Conservation (phyloP, 2,113 vertebrate genomes). For the Sylvietta virens region DNA sequence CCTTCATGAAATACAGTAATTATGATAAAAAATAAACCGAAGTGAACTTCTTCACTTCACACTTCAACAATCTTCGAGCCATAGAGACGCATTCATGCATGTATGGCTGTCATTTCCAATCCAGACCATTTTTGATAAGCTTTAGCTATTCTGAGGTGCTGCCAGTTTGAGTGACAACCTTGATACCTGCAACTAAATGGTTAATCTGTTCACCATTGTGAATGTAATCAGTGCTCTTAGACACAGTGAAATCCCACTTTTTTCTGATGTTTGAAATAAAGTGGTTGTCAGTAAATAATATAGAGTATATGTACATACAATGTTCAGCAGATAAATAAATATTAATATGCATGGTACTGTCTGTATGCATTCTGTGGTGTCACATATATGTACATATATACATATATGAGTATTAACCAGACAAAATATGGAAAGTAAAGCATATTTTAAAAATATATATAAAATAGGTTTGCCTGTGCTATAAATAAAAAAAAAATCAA, state of each 20-base stretch:
- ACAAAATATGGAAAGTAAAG: neutral
- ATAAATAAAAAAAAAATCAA: neutral
- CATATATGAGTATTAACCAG: neutral
- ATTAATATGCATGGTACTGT: neutral
- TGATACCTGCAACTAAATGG: constrained; percentile 61
- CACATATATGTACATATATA: neutral
- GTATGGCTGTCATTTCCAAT: constrained; percentile 65
- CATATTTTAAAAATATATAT: neutral
- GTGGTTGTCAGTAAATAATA: neutral
- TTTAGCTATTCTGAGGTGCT: constrained; percentile 59
- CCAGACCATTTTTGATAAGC: constrained; percentile 60
- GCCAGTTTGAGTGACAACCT: constrained; percentile 64
- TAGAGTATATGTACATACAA: neutral
- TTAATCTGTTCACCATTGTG: constrained; percentile 62
- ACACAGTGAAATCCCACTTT: constrained; percentile 1
- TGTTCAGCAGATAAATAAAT: neutral
- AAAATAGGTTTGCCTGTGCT: neutral
- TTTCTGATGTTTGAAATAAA: constrained; percentile 33
- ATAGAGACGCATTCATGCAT: constrained; percentile 62
- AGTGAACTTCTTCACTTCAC: constrained; percentile 62
- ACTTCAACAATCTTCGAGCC: constrained; percentile 53
- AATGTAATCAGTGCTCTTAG: constrained; percentile 16
- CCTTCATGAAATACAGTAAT: constrained; percentile 57
- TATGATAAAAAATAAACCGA: constrained; percentile 53
- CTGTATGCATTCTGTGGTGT: neutral